A percentile compares a stretch with the other conserved stretches of the same genome.
Conservation (phyloP, 2,888 invertebrate species). For the Drosophila barbarae region DNA sequence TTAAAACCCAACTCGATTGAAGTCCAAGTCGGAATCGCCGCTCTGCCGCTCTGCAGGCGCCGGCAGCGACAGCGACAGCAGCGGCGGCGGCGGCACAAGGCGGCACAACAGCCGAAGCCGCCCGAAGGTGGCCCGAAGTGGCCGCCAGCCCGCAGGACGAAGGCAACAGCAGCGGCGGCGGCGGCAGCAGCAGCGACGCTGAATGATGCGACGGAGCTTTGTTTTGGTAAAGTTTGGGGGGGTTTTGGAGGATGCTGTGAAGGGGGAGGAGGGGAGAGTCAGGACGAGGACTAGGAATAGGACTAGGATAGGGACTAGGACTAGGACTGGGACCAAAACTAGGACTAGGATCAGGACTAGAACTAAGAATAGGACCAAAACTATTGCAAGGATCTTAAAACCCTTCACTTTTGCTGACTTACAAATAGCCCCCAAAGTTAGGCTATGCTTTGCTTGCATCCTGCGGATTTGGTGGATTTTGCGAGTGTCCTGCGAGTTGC, state of each 20-base stretch:
- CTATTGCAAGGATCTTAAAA: too few relatives aligned
- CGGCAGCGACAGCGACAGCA: conserved; percentile 26
- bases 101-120: conserved; percentile 14
- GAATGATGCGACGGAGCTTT: conserved; percentile 30
- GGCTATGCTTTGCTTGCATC: conserved; percentile 3
- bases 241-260: conserved; percentile 20
- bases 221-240: conserved; percentile 29
- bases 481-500: conserved; percentile 4
- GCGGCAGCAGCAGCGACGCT: conserved; percentile 25
- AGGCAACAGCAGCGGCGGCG: background rate
- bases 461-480: background rate
- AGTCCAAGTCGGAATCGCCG: conserved; percentile 56
- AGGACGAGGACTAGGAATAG: conserved; percentile 25
- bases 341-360: conserved; percentile 22
- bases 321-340: background rate
- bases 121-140: conserved; percentile 18
- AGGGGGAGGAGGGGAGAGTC: background rate
- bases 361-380: background rate
- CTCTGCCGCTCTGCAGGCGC: conserved; percentile 43
- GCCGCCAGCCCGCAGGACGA: conserved; percentile 32
- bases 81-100: conserved; percentile 21
- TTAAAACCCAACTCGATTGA: conserved; percentile 73
- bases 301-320: background rate
- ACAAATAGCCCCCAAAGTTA: background rate
- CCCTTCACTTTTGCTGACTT: too few relatives aligned